Evolutionary conservation across 2,797 vertebrate genomes (phyloP), one percentile per base, ranked within the genome.

Genomic region (Steatocranus sp.): DNA sequence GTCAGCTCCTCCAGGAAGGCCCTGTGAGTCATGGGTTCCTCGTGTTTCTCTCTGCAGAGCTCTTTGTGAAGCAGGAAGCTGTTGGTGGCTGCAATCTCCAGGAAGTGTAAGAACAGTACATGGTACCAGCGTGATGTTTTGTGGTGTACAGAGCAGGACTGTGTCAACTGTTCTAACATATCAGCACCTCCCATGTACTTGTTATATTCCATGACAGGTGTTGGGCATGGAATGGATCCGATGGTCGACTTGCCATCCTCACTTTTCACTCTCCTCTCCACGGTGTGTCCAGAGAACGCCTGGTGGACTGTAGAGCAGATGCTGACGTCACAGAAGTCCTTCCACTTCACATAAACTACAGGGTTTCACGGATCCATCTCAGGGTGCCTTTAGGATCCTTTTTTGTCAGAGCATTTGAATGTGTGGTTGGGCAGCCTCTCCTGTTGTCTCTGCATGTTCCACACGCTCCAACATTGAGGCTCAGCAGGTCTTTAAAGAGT

Each of bases 61-160:
- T 89, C 83, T 54, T 86, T 89, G 82, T 88, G 78, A 5, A 91
- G 36, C 11, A 82, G 75, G 38, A 53, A 91, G 12, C 78, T 76
- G 25, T 88, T 91, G 9, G 74, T 88, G 14, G 82, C 79, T 27
- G 81, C 80, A 53, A 86, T 87, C 56, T 89, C 85, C 81, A 88
- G 20, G 27, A 89, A 83, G 74, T 89, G 32, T 23, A 25, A 27
- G 32, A 76, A 76, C 6, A 53, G 27, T 11, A 38, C 1, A 20
- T 49, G 14, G 74, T 84, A 73, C 68, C 68, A 73, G 25, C 17
- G 7, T 9, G 11, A 48, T 30, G 15, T 8, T 5, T 73, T 48
- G 15, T 48, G 25, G 43, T 73, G 68, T 48, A 48, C 11, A 48
- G 43, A 48, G 25, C n/a, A 73, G 43, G 15, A 48, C 5, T 32